Base-by-base conservation (phyloP, 2,113 vertebrate species). In the Eleginops maclovinus region DNA sequence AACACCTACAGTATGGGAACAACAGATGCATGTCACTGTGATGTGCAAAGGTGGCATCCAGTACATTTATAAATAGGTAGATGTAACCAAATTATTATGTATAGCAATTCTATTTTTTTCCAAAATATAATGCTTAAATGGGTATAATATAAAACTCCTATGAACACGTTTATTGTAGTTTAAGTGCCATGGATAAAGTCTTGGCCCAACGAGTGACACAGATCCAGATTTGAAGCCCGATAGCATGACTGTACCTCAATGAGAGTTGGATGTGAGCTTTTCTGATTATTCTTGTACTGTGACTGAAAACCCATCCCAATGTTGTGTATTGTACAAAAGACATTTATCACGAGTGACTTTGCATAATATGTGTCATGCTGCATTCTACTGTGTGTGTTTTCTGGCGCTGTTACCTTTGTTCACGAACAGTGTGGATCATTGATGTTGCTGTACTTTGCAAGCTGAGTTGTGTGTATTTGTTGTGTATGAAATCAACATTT, bases 391-490 rank as follows among this genome's bases (percentile, higher is more conserved):
- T 84, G 79, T 79, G 82, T 91, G 86, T 90, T 88, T 76, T 70
- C 67, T 72, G 76, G 60, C 72, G 12, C 82, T 79, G 67, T 82
- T 85, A 82, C 74, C 72, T 83, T 72, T 86, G 79, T 84, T 84
- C 56, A 72, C 3, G 53, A 77, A 28, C 82, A 50, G 70, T 69
- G 55, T 75, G 72, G 64, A 72, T 81, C 81, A 76, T 83, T 77
- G 88, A 85, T 77, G 84, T 92, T 72, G 26, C 56, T 90, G 90
- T 92, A 81, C 82, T 84, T 88, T 87, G 87, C 75, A 78, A 89
- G 82, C 76, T 76, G 83, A 86, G 74, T 77, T 91, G 82, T 88
- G 73, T 89, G 75, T 91, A 86, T 86, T 79, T 86, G 85, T 87
- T 80, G 83, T 85, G 81, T 91, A 83, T 83, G 63, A 83, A 75